phyloP scores from a whole-genome alignment of 2,113 vertebrate species.

The Gambusia holbrooki region DNA sequence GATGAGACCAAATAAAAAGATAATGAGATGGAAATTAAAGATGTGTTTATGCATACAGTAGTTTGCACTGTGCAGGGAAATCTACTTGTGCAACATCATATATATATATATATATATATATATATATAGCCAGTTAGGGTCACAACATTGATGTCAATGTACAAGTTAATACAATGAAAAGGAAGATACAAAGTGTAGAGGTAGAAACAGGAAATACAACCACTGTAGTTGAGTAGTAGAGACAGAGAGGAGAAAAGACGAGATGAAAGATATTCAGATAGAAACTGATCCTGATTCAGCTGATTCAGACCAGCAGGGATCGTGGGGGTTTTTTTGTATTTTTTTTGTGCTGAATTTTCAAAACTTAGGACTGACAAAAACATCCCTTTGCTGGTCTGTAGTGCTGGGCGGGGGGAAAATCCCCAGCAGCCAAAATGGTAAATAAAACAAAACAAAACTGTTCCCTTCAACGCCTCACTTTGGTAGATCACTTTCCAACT shows the following conservation, averaged over 20 bases:
- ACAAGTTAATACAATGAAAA: conserved; percentile 28
- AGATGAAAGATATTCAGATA: neutral
- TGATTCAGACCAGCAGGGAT: conserved; percentile 27
- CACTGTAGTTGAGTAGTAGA: conserved; percentile 2
- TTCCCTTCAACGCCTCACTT: conserved; percentile 55
- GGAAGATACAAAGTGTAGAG: conserved; percentile 51
- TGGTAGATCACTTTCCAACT: conserved; percentile 42
- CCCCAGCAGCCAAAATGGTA: conserved; percentile 22
- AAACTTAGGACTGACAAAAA: neutral
- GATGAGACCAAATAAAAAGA: conserved; percentile 61
- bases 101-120: neutral
- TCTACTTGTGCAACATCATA: conserved; percentile 66
- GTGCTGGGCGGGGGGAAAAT: neutral
- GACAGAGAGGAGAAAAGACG: conserved; percentile 17
- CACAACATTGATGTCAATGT: conserved; percentile 18
- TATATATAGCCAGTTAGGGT: conserved; percentile 17
- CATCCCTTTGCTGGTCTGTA: conserved; percentile 14
- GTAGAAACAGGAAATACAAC: conserved; percentile 61
- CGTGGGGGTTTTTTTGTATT: no score
- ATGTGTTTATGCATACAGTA: conserved; percentile 77
- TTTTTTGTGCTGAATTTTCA: neutral
- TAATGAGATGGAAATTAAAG: conserved; percentile 60
- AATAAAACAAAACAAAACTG: neutral
- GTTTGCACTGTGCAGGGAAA: conserved; percentile 75
- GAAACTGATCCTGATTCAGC: neutral